Evolutionary conservation across 2,113 vertebrate genomes (phyloP), one percentile per base, ranked within the genome.

Genomic region (Rhinogobius similis): DNA sequence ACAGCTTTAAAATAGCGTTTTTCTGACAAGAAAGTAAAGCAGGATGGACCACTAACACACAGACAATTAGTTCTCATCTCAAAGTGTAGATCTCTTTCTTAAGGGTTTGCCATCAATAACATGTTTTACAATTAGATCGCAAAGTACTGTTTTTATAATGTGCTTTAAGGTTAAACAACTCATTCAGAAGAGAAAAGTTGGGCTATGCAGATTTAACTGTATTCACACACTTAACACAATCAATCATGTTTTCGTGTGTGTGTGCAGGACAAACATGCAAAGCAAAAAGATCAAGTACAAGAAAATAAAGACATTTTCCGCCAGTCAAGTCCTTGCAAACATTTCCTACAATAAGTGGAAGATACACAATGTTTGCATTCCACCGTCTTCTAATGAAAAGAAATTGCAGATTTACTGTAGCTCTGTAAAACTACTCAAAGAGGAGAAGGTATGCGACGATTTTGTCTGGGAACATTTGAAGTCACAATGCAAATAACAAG

Each of bases 401-500:
- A 36, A 36, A n/a, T 38, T 10, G 14, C 4, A 12, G 53, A n/a
- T 61, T 61, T 53, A 24, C 29, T 61, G 20, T 59, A 14, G 21
- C 23, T 21, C n/a, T 24, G 50, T 4, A 23, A 23, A 56, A 7
- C 53, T 13, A 56, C 24, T 56, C 53, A 27, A 27, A 58, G n/a
- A 23, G 20, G 27, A 14, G 38, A 65, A 13, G 41, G 16, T 23
- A 55, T 56, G 20, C 65, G 24, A 73, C 64, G 27, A 58, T 16
- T 29, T 20, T 32, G 61, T 52, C 39, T 41, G 0, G 46, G n/a
- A 50, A 48, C 48, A 39, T 69, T 39, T 67, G 46, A 62, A 74
- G 76, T 71, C 70, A 77, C 29, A 86, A 59, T 43, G 71, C 64
- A 76, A 46, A 55, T 24, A 52, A 62, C 73, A 18, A 16, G 20